Base-by-base conservation (phyloP, 2,888 invertebrate genomes). In the Lissocephala sabroskyi region DNA sequence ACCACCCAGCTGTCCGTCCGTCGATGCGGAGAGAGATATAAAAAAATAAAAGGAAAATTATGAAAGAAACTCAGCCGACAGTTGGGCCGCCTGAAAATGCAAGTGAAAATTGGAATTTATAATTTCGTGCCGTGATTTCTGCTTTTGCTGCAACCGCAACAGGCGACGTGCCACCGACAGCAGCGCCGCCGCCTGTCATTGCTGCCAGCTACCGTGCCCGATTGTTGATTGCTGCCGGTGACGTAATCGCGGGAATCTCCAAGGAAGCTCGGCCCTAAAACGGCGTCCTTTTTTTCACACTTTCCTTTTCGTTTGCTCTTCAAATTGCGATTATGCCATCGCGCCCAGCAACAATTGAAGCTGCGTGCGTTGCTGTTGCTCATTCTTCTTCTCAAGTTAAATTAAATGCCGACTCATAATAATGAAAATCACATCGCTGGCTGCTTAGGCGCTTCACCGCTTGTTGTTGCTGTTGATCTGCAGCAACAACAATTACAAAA, bases 31-130 rank as follows among this genome's bases (percentile, higher is more conserved):
- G 17, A 18, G 5, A 33, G 3, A 33, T 33, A 41, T 11, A 16
- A 14, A 43, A 33, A 19, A 33, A 18, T 18, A 33, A 26, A 7
- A 11, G 40, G n/a, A 40, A 40, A 33, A 19, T 70, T 70, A 70
- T 70, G 68, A 71, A 71, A 78, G 76, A 57, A 35, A 45, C n/a
- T n/a, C n/a, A n/a, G n/a, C n/a, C n/a, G n/a, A n/a, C n/a, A n/a
- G n/a, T n/a, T n/a, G n/a, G 37, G 54, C 46, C 36, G 47, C 14
- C 48, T 35, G 33, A 52, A 58, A 56, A 52, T 59, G 67, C 76
- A 78, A 78, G 76, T 76, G 75, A 73, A 73, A 73, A 71, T 71
- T 67, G 78, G 67, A 71, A 71, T 71, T 71, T 78, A 71, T 71
- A 71, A 71, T 71, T 71, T 71, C 54, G 4, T 19, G 16, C 17